Evolutionary conservation across 2,888 invertebrate genomes (phyloP).

Genomic region (Pyrgus malvae): DNA sequence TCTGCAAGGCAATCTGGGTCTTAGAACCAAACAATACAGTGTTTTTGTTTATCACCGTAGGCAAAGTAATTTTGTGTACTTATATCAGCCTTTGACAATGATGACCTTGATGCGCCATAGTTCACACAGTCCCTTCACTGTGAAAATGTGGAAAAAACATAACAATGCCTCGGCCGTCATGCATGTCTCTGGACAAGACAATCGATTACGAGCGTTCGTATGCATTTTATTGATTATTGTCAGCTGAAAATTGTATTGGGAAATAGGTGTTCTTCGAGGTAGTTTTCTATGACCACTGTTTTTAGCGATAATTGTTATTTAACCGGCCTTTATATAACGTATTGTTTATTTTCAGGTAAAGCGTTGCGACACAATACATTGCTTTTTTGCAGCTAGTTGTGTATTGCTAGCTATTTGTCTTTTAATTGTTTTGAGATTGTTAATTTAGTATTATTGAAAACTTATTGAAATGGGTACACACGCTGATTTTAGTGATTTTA

Average conservation of each 20-base stretch:
- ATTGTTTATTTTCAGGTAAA: background rate
- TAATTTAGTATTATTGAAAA: background rate
- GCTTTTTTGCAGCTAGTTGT: conserved; percentile 1
- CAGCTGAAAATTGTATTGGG: conserved; percentile 63
- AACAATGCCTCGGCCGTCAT: conserved; percentile 71
- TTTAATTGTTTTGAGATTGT: conserved; percentile 4
- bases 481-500: too few relatives aligned
- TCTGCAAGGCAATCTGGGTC: conserved; percentile 29
- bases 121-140: conserved; percentile 80
- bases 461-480: too few relatives aligned
- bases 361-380: conserved; percentile 11
- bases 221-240: conserved; percentile 77
- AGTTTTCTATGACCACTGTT: conserved; percentile 45
- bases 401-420: conserved; percentile 1
- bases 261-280: conserved; percentile 62
- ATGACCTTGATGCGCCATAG: conserved; percentile 71
- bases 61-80: conserved; percentile 41
- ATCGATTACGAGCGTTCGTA: conserved; percentile 72
- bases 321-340: conserved; percentile 10
- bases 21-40: conserved; percentile 29
- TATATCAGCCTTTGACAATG: conserved; percentile 66
- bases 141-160: conserved; percentile 75
- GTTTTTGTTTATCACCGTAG: conserved; percentile 32
- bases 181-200: conserved; percentile 68
- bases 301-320: conserved; percentile 33